These are phyloP conservation scores for Philhelius pedissequus DNA, from an alignment of 2,888 invertebrate genomes.

Conservation along the genomic window DNA sequence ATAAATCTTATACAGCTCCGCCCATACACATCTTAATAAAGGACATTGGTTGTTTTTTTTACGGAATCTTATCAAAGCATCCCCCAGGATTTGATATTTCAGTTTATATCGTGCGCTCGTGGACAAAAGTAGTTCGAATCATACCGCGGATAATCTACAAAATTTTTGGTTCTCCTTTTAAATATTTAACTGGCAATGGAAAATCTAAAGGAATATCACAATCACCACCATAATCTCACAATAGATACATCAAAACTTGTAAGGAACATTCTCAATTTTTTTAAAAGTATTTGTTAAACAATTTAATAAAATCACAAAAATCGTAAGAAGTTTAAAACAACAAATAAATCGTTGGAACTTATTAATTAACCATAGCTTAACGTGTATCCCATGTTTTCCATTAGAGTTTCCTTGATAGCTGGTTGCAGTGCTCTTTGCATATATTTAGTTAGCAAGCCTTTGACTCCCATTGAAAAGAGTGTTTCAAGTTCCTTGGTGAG, in stretches of 20 bases:
- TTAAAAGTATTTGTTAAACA: constrained; percentile 18
- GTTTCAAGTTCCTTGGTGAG: constrained; percentile 91
- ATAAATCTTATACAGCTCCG: constrained; percentile 23
- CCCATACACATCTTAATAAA: constrained; percentile 30
- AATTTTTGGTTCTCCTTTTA: background rate
- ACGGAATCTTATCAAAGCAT: constrained; percentile 59
- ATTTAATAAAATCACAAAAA: constrained; percentile 51
- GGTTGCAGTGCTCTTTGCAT: constrained; percentile 91
- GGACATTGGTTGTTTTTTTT: constrained; percentile 25
- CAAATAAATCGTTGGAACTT: background rate
- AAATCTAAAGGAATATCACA: constrained; percentile 64
- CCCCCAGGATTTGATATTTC: constrained; percentile 43
- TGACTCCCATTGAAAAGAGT: constrained; percentile 89
- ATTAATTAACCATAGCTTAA: constrained; percentile 86
- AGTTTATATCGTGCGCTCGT: constrained; percentile 54
- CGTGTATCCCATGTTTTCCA: constrained; percentile 93
- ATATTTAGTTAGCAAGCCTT: constrained; percentile 88
- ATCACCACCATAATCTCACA: constrained; percentile 57
- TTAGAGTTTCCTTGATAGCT: constrained; percentile 90
- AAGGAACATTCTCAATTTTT: constrained; percentile 66
- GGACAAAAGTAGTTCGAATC: constrained; percentile 39
- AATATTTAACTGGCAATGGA: constrained; percentile 32
- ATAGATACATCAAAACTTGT: constrained; percentile 75
- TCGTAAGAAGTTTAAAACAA: background rate
- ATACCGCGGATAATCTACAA: constrained; percentile 20